Conservation (phyloP, 2,888 invertebrate genomes). For the Trichacis sp. region DNA sequence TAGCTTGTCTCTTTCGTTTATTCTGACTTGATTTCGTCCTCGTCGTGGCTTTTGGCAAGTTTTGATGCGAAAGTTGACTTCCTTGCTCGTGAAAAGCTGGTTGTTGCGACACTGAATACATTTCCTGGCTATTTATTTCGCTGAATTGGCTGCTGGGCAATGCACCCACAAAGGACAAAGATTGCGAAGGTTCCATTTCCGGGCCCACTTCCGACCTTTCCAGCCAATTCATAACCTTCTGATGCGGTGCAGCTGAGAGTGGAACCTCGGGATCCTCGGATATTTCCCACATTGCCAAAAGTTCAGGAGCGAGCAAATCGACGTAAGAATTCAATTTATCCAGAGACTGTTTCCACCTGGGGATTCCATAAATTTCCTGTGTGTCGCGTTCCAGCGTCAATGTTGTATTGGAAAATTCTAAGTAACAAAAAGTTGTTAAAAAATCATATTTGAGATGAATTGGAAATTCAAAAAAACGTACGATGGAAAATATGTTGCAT, state of each 20-base stretch:
- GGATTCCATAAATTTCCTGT: slow-evolving; percentile 13
- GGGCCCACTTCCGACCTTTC: slow-evolving; percentile 43
- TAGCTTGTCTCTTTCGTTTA: slow-evolving; percentile 34
- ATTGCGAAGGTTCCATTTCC: slow-evolving; percentile 15
- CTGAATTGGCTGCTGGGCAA: slow-evolving; percentile 22
- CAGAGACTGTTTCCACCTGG: slow-evolving; percentile 56
- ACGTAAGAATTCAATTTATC: slow-evolving; percentile 52
- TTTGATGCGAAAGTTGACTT: slow-evolving; percentile 46
- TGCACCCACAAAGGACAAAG: slow-evolving; percentile 13
- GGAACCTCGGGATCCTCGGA: slow-evolving; percentile 50
- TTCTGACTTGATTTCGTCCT: slow-evolving; percentile 35
- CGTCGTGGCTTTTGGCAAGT: slow-evolving; percentile 53
- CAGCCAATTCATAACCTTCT: slow-evolving; percentile 63
- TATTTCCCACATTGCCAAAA: slow-evolving; percentile 62
- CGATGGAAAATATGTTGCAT: slow-evolving; percentile 53
- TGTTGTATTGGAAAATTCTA: slow-evolving; percentile 36
- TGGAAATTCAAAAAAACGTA: slow-evolving; percentile 34
- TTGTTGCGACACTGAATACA: slow-evolving; percentile 52
- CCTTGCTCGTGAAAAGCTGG: slow-evolving; percentile 44
- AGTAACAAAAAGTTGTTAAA: slow-evolving; percentile 3
- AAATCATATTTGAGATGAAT: too few species aligned
- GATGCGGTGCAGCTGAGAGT: slow-evolving; percentile 50
- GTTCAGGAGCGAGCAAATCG: slow-evolving; percentile 61
- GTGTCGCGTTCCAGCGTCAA: slow-evolving; percentile 26
- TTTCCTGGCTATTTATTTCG: slow-evolving; percentile 52